phyloP scores from a whole-genome alignment of 1,140 invertebrate species.

The Temnothorax nylanderi region DNA sequence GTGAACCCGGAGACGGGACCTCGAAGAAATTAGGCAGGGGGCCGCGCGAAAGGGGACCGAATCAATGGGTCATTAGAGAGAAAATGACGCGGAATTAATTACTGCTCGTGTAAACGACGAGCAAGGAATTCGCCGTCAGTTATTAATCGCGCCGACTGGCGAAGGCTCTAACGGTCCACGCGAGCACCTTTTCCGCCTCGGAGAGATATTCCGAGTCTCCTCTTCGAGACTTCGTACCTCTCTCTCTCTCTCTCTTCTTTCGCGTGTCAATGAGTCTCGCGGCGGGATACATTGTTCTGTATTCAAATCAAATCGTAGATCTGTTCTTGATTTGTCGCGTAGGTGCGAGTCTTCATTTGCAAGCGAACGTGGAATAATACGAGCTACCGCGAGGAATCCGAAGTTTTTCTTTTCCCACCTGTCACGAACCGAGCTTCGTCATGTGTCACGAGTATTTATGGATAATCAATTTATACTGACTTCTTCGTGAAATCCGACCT shows the following conservation, averaged over 20 bases:
- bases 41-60: constrained; percentile 8
- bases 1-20: constrained; percentile 35
- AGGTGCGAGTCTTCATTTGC: constrained; percentile 64
- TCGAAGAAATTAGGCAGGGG: constrained; percentile 53
- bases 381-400: constrained; percentile 63
- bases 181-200: constrained; percentile 6
- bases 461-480: constrained; percentile 74
- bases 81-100: constrained; percentile 68
- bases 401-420: constrained; percentile 66
- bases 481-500: constrained; percentile 45
- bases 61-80: constrained; percentile 64
- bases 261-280: constrained; percentile 63
- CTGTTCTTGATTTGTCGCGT: constrained; percentile 71
- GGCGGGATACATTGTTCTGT: constrained; percentile 39
- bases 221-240: background rate
- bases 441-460: constrained; percentile 67
- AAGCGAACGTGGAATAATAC: background rate
- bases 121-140: constrained; percentile 53
- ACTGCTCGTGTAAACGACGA: constrained; percentile 55
- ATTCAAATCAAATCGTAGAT: constrained; percentile 66
- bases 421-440: constrained; percentile 57
- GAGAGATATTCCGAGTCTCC: background rate
- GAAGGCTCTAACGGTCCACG: constrained; percentile 63
- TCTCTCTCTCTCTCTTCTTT: background rate
- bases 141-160: constrained; percentile 63